Evolutionary conservation across 2,888 invertebrate genomes (phyloP).

Genomic region (Cactoblastis cactorum): DNA sequence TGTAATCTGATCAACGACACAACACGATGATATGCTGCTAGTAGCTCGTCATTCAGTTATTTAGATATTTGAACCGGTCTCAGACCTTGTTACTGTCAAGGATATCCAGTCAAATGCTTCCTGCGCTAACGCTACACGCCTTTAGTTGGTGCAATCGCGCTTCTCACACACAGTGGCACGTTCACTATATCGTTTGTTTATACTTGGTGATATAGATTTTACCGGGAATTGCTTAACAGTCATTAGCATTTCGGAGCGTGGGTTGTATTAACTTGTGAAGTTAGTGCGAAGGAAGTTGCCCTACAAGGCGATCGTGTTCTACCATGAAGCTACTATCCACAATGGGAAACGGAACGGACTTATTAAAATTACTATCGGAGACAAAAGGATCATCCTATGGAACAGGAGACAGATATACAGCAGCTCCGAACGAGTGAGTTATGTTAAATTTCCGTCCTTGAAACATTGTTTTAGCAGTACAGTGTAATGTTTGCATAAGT

Average conservation of each 20-base stretch:
- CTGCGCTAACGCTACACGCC: constrained; percentile 41
- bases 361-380: constrained; percentile 28
- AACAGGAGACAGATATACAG: constrained; percentile 68
- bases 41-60: background rate
- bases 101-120: constrained; percentile 59
- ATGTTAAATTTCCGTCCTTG: constrained; percentile 8
- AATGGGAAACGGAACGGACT: constrained; percentile 49
- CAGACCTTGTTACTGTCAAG: constrained; percentile 68
- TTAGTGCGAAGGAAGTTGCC: constrained; percentile 20
- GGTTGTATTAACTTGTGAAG: constrained; percentile 19
- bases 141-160: constrained; percentile 22
- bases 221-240: constrained; percentile 22
- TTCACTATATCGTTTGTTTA: constrained; percentile 25
- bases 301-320: constrained; percentile 23
- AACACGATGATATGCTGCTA: background rate
- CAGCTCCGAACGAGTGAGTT: constrained; percentile 74
- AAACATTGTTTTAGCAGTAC: constrained; percentile 18
- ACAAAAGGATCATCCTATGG: constrained; percentile 63
- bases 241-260: constrained; percentile 20
- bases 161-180: constrained; percentile 14
- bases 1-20: no score
- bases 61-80: constrained; percentile 33
- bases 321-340: constrained; percentile 50
- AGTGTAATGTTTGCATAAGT: constrained; percentile 18
- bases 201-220: constrained; percentile 16